Evolutionary conservation across 2,797 vertebrate species (phyloP), one percentile per base, ranked within the genome.

Genomic region (Enteromius radiatus): DNA sequence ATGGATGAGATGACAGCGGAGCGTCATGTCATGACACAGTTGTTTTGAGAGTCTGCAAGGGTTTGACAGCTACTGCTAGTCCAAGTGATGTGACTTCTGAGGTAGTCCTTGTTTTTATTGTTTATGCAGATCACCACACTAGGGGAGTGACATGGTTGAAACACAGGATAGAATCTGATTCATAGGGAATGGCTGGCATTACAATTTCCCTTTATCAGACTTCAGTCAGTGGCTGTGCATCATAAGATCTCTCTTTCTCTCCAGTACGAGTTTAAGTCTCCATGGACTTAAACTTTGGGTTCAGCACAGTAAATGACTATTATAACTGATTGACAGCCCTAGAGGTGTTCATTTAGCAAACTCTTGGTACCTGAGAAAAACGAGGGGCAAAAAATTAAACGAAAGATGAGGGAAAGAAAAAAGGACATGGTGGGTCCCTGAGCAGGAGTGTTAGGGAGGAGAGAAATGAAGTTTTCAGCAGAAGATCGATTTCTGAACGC

Each of bases 291-390:
- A 87, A 77, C 86, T 89, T 83, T 84, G 73, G 69, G 81, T 84
- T 47, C 82, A 91, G 90, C 88, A 92, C 91, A 91, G 90, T 93
- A 92, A 93, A 93, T 88, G 86, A 90, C 87, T 87, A 90, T 91
- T 92, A 89, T 90, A 91, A 90, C 89, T 92, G 93, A 94, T 85
- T 94, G 92, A 93, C 92, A 92, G 87, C 82, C 85, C 89, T 89
- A 88, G 87, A 89, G 88, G 87, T 90, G 86, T 83, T 89, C 85
- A 90, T 92, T 94, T 93, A 90, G 86, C 88, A 91, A 94, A 90
- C 87, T 85, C 69, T 84, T 87, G 86, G 81, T 90, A 88, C 89
- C 86, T 90, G 91, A 88, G 81, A 69, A 84, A 19, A 61, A 63
- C 28, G 31, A 26, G 19, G n/a, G 17, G 45, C 59, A 82, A 86